These are phyloP conservation scores for Oeneis ivallda DNA, from an alignment of 2,888 invertebrate genomes.

Conservation along the genomic window DNA sequence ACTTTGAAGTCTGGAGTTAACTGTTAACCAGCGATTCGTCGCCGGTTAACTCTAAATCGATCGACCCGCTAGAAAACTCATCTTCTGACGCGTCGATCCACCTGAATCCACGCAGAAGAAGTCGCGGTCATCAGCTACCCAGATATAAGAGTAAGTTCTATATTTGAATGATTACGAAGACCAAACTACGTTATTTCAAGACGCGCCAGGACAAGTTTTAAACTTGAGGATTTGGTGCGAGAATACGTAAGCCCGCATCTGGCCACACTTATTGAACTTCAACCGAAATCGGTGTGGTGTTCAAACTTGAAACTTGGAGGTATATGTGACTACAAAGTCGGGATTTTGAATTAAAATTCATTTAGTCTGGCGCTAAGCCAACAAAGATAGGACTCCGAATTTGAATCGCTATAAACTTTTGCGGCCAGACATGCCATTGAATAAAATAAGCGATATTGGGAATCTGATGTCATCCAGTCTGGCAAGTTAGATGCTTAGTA, in stretches of 20 bases:
- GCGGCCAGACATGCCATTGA: conserved; percentile 26
- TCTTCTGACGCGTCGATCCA: too few relatives aligned
- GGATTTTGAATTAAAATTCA: conserved; percentile 41
- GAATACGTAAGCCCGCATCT: conserved; percentile 34
- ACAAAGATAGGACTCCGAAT: conserved; percentile 31
- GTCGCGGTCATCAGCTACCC: too few relatives aligned
- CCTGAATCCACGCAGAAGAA: too few relatives aligned
- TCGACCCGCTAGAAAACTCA: too few relatives aligned
- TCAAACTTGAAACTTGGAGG: conserved; percentile 33
- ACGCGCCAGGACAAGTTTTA: conserved; percentile 27
- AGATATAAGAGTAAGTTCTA: too few relatives aligned
- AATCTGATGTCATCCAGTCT: background rate
- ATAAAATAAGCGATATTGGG: conserved; percentile 8
- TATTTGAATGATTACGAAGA: background rate
- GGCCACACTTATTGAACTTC: conserved; percentile 38
- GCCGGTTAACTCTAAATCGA: too few relatives aligned
- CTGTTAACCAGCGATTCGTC: too few relatives aligned
- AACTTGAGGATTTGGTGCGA: conserved; percentile 32
- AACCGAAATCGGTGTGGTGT: conserved; percentile 35
- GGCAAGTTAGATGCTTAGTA: too few relatives aligned
- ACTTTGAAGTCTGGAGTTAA: too few relatives aligned
- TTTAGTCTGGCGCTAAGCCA: conserved; percentile 40
- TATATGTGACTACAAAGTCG: conserved; percentile 33
- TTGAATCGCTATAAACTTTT: conserved; percentile 35
- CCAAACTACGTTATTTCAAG: background rate